These are phyloP conservation scores for Macropis europaea DNA, from an alignment of 2,888 invertebrate species.

Conservation along the genomic window DNA sequence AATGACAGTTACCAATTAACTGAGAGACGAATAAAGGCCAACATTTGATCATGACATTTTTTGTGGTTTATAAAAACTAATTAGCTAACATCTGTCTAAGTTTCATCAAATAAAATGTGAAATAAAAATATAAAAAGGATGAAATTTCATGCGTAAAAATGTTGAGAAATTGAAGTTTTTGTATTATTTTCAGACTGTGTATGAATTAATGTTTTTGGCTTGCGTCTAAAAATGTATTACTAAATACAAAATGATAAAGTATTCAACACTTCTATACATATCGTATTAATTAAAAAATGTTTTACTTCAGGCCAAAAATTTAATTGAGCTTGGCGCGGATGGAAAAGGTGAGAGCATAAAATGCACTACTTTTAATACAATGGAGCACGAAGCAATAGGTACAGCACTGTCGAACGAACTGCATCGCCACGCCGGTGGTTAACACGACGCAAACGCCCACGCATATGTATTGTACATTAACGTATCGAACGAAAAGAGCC, in stretches of 20 bases:
- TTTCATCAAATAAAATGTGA: background rate
- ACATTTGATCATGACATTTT: background rate
- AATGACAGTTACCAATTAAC: slow-evolving; percentile 56
- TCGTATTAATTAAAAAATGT: too few relatives aligned
- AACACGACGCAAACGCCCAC: slow-evolving; percentile 45
- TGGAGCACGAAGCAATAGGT: slow-evolving; percentile 6
- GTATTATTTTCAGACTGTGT: too few relatives aligned
- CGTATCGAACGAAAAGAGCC: background rate
- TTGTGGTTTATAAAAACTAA: background rate
- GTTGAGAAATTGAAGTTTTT: too few relatives aligned
- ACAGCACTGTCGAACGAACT: slow-evolving; percentile 50
- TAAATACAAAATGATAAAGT: too few relatives aligned
- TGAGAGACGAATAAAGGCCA: slow-evolving; percentile 4
- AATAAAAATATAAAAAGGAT: background rate
- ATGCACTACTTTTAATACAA: too few relatives aligned
- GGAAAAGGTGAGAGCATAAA: too few relatives aligned
- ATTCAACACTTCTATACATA: too few relatives aligned
- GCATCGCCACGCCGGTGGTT: slow-evolving; percentile 52
- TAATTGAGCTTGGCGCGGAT: too few relatives aligned
- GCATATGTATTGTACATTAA: slow-evolving; percentile 20
- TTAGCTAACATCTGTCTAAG: background rate
- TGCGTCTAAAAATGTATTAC: too few relatives aligned
- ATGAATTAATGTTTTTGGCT: too few relatives aligned
- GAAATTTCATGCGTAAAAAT: too few relatives aligned
- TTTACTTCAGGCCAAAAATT: too few relatives aligned